Percentiles rank a stretch among this genome's conserved stretches.
Conservation (phyloP, 2,113 vertebrate genomes). For the Phasianus colchicus region DNA sequence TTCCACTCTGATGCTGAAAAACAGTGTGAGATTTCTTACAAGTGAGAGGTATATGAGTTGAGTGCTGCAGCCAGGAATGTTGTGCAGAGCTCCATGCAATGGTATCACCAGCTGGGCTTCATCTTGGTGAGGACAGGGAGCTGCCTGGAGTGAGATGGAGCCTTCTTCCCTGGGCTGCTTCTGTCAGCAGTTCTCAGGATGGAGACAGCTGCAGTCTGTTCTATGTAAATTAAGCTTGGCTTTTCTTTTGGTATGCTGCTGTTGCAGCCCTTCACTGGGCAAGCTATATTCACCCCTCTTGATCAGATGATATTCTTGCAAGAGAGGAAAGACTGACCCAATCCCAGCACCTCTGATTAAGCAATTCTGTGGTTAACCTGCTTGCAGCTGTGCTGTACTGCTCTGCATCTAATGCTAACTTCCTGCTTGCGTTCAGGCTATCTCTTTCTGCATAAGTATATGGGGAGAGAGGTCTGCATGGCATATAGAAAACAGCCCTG, state of each 20-base stretch:
- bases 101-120: neutral
- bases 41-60: fast-evolving
- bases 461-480: neutral
- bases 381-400: neutral
- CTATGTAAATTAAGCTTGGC: neutral
- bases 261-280: neutral
- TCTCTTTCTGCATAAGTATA: neutral
- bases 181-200: neutral
- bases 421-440: neutral
- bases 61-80: neutral
- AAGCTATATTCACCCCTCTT: neutral
- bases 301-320: neutral
- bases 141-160: neutral
- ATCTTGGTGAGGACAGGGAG: neutral
- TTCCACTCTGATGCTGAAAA: neutral
- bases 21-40: neutral
- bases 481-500: neutral
- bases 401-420: neutral
- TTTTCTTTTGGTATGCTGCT: neutral
- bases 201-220: neutral
- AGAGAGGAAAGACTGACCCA: neutral
- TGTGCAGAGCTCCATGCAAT: neutral
- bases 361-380: neutral
- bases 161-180: neutral
- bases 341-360: neutral